Conservation (phyloP, 2,797 vertebrate genomes). For the Notolabrus celidotus region DNA sequence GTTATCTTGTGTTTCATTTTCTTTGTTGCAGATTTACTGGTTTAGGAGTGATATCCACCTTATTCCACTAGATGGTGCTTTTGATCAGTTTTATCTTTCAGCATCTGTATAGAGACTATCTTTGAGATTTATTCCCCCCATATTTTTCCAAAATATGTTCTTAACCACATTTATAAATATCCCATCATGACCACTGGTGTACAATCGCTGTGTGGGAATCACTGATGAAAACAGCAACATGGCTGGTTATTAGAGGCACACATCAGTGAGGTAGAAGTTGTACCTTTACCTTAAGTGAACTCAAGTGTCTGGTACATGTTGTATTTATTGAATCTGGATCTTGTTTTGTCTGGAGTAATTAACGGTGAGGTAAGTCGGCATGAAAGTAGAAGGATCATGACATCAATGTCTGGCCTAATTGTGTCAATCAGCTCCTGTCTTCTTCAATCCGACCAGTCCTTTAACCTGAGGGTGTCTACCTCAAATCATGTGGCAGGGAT, state of each 20-base stretch:
- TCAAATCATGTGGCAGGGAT: constrained; percentile 11
- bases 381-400: background rate
- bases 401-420: background rate
- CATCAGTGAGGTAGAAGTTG: background rate
- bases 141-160: too few species aligned
- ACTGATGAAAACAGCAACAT: too few species aligned
- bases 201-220: too few species aligned
- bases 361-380: background rate
- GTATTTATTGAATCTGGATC: background rate
- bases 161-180: too few species aligned
- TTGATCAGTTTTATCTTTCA: background rate
- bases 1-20: background rate
- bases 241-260: too few species aligned
- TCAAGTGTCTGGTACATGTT: background rate
- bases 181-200: too few species aligned
- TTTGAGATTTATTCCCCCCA: too few species aligned
- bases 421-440: background rate
- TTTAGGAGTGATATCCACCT: background rate
- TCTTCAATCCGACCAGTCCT: constrained; percentile 1
- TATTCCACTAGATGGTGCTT: constrained; percentile 60
- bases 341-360: background rate
- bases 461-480: background rate
- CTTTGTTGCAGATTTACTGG: background rate
- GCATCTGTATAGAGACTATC: too few species aligned
- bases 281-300: background rate